Percentiles rank a stretch among this genome's conserved stretches.
Conservation (phyloP, 2,888 invertebrate species). For the Patella caerulea region DNA sequence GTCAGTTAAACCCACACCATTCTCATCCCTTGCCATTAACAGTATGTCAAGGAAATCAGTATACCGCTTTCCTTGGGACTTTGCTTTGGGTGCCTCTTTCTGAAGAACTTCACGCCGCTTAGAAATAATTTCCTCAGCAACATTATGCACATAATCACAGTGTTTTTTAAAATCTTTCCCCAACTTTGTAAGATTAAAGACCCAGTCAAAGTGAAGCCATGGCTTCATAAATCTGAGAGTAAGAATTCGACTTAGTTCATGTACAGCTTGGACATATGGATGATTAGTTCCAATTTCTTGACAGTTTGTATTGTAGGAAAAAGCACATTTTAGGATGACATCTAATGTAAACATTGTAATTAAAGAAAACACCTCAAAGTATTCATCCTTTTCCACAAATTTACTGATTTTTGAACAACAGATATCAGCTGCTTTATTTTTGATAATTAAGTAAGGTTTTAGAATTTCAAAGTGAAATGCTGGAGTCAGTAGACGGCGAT, state of each 20-base stretch:
- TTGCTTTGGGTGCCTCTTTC: neutral
- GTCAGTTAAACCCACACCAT: neutral
- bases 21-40: neutral
- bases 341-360: constrained; percentile 55
- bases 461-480: constrained; percentile 63
- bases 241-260: constrained; percentile 41
- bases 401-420: constrained; percentile 43
- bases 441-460: constrained; percentile 47
- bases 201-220: constrained; percentile 47
- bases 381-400: constrained; percentile 38
- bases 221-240: constrained; percentile 47
- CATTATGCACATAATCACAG: constrained; percentile 59
- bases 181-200: constrained; percentile 44
- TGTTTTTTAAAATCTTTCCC: constrained; percentile 55
- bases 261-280: constrained; percentile 54
- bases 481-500: constrained; percentile 56
- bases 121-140: constrained; percentile 61
- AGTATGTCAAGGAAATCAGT: neutral
- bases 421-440: constrained; percentile 50
- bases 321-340: constrained; percentile 60
- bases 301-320: constrained; percentile 55
- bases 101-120: constrained; percentile 48
- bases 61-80: neutral
- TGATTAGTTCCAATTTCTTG: constrained; percentile 49
- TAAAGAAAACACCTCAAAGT: constrained; percentile 50